Base-by-base conservation (phyloP, 53 echinoderm and acorn worm species). In the Luidia sarsii region DNA sequence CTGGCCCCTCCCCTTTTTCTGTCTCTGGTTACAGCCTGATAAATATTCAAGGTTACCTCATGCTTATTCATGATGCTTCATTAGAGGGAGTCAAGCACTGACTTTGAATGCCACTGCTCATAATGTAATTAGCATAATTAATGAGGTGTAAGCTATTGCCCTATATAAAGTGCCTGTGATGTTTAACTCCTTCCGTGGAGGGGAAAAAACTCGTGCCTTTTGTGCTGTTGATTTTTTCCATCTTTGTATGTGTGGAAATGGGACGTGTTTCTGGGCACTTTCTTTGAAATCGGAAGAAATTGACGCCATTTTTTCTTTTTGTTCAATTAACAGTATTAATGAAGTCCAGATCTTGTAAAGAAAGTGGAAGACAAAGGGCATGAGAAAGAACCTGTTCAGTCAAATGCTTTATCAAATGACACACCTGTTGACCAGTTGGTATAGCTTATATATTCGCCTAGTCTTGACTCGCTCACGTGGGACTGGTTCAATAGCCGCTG, bases 91-190 rank as follows among this genome's bases (percentile, higher is more conserved):
- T 53, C 37, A 6, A 41, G 34, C 72, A 72, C 72, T 37, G 54
- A 54, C 46, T 59, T 77, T 77, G 61, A 41, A 30, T 77, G 77
- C 77, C 77, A 57, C 43, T 55, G 55, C 77, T 77, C 77, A 57
- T 33, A 52, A 50, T 77, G 77, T 77, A 77, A 60, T 77, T 77
- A 77, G 77, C 77, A 77, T 77, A 77, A 50, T 70, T 70, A 72
- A 77, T 2, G 33, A 60, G 77, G 59, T 59, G 41, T 60, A 77
- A 77, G 77, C 59, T 59, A 60, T 77, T 77, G 77, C 77, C 77
- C 77, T 74, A 61, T 77, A 77, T 77, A 77, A 77, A 77, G 77
- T 77, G 77, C 77, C 77, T 77, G 77, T 77, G 77, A 60, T 77
- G 77, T 77, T 77, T 8, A 41, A 77, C 77, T 77, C 60, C 77